These are phyloP conservation scores for Hymenochirus boettgeri DNA, from an alignment of 2,113 vertebrate genomes.

Conservation along the genomic window DNA sequence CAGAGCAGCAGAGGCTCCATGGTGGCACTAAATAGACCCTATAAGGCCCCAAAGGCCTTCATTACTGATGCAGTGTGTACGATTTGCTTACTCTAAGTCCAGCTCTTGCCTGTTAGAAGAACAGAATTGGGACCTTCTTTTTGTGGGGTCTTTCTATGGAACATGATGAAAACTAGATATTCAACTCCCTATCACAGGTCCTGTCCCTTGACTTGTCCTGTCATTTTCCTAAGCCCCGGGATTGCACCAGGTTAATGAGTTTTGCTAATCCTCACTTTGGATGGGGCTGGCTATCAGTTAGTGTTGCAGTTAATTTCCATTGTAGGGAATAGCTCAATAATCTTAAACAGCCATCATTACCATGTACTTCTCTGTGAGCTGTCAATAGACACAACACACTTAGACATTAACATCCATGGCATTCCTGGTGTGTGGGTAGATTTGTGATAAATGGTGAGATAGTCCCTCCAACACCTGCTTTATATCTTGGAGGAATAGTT, in stretches of 20 bases:
- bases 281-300: conserved; percentile 45
- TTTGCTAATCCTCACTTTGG: conserved; percentile 58
- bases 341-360: conserved; percentile 40
- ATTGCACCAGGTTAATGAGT: conserved; percentile 65
- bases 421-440: conserved; percentile 15
- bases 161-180: conserved; percentile 60
- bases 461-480: conserved; percentile 54
- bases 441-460: conserved; percentile 49
- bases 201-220: neutral
- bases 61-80: conserved; percentile 69
- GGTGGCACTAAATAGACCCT: conserved; percentile 60
- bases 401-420: conserved; percentile 58
- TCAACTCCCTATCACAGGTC: conserved; percentile 40
- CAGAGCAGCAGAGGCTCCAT: conserved; percentile 59
- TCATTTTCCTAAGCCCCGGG: conserved; percentile 48
- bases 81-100: conserved; percentile 63
- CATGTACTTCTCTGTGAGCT: conserved; percentile 46
- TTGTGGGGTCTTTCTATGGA: conserved; percentile 70
- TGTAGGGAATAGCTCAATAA: conserved; percentile 32
- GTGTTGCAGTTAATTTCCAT: conserved; percentile 49
- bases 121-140: conserved; percentile 61
- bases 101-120: conserved; percentile 59
- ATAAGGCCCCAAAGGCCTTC: conserved; percentile 70
- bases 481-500: too few relatives aligned
- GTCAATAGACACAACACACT: conserved; percentile 48